Evolutionary conservation across 2,888 invertebrate genomes (phyloP), one percentile per base, ranked within the genome.

Genomic region (Gymnoscelis rufifasciata): DNA sequence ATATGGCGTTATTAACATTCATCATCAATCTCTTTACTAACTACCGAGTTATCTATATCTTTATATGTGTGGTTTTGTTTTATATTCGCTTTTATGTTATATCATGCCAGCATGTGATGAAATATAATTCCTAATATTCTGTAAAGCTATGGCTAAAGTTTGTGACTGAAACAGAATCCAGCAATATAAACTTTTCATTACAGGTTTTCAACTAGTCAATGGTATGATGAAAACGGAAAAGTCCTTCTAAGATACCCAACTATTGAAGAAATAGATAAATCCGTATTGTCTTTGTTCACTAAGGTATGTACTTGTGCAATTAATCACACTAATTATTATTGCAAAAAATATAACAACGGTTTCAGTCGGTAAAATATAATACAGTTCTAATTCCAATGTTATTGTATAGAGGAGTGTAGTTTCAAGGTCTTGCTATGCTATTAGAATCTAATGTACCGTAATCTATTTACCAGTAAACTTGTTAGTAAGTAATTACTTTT

Each of bases 181-280:
- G n/a, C n/a, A n/a, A n/a, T n/a, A n/a, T n/a, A 6, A 33, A 19
- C 11, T 12, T 30, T 45, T 10, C 10, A 31, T 57, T 65, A 51
- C 81, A 93, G 94, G 70, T 94, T 97, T 81, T 89, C 90, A 65
- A 91, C 92, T 71, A 95, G 93, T 81, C 92, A 92, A 60, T 95
- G 95, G 95, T 92, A 93, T 78, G 93, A 95, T 81, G 94, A 94
- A 72, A 89, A 92, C 84, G 95, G 94, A 51, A 91, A 92, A 67
- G 80, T 92, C 53, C 78, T 93, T 68, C 90, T 91, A 72, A 89
- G 83, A 62, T 84, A 82, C 64, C 83, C 77, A 49, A 79, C 87
- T 45, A 84, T 82, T 62, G 84, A 87, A 65, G 87, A 87, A 64
- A 78, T 79, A 59, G 87, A 89, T 64, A 84, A 86, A 60, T 83